Evolutionary conservation across 2,797 vertebrate genomes (phyloP), one percentile per base, ranked within the genome.

Genomic region (Sternarchorhynchus goeldii): DNA sequence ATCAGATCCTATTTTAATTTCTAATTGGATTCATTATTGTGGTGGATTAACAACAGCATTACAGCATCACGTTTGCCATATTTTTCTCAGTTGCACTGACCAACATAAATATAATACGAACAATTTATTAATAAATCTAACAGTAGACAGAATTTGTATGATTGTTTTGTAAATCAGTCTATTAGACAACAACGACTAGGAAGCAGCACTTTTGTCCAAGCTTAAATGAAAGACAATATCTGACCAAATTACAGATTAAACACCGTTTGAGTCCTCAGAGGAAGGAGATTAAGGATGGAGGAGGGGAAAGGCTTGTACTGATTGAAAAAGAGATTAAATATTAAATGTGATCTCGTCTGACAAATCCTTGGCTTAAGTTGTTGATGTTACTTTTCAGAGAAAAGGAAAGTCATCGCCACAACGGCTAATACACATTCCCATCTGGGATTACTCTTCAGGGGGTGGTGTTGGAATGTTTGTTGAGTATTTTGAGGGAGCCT

Each of bases 341-440:
- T 84, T 83, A 78, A 82, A 87, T 72, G 36, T 76, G 82, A 84
- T 83, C 83, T 84, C 69, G 81, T 87, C 82, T 83, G 77, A 88
- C 77, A 85, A 83, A 83, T 75, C 77, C 64, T 75, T 59, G 67
- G 59, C 77, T 83, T 81, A 73, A 75, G 70, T 72, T 81, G 53
- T 67, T 76, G 45, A 64, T 56, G 3, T 62, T 81, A 60, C 69
- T 45, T 85, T 75, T 78, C 34, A 77, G 70, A 76, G 68, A 75
- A 78, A 65, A 66, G 64, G 41, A 59, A 31, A 75, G 25, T 45
- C 63, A 75, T 41, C 31, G 74, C 76, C 72, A 65, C 71, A 53
- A 56, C 59, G 70, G 12, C 31, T 67, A 45, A 70, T 74, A 45
- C 72, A 55, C 20, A 70, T 78, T 70, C 39, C 18, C 60, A 50